These are phyloP conservation scores for Larimichthys polyactis DNA, from an alignment of 2,113 vertebrate species.

Conservation along the genomic window DNA sequence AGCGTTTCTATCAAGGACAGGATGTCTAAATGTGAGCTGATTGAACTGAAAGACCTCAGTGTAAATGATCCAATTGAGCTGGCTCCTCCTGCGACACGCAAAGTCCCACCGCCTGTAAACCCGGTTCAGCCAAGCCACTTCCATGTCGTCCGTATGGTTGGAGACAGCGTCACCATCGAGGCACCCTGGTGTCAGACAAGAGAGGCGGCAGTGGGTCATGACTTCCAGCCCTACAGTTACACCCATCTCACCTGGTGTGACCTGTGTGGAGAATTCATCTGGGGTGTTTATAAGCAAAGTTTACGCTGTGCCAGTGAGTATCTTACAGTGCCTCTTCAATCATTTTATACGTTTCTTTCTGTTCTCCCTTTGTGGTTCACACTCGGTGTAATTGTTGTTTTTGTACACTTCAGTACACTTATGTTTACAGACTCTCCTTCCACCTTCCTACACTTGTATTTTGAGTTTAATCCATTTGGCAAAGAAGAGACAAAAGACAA, in stretches of 20 bases:
- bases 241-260: constrained; percentile 94
- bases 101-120: constrained; percentile 37
- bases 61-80: constrained; percentile 82
- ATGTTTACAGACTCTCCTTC: too few relatives aligned
- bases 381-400: too few relatives aligned
- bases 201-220: constrained; percentile 85
- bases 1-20: constrained; percentile 42
- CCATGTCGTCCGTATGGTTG: constrained; percentile 77
- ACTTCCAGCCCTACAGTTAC: constrained; percentile 89
- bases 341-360: too few relatives aligned
- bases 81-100: constrained; percentile 57
- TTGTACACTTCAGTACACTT: too few relatives aligned
- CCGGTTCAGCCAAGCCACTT: constrained; percentile 65
- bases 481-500: neutral
- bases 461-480: too few relatives aligned
- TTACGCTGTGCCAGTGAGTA: constrained; percentile 93
- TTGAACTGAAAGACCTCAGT: constrained; percentile 86
- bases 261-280: constrained; percentile 96
- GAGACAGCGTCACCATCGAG: constrained; percentile 76
- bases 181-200: constrained; percentile 59
- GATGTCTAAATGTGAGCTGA: constrained; percentile 86
- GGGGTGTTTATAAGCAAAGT: constrained; percentile 93
- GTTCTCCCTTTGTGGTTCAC: too few relatives aligned
- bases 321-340: too few relatives aligned
- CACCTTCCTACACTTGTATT: too few relatives aligned